phyloP scores from a whole-genome alignment of 1,140 invertebrate species.

The Drosophila fuyamai region DNA sequence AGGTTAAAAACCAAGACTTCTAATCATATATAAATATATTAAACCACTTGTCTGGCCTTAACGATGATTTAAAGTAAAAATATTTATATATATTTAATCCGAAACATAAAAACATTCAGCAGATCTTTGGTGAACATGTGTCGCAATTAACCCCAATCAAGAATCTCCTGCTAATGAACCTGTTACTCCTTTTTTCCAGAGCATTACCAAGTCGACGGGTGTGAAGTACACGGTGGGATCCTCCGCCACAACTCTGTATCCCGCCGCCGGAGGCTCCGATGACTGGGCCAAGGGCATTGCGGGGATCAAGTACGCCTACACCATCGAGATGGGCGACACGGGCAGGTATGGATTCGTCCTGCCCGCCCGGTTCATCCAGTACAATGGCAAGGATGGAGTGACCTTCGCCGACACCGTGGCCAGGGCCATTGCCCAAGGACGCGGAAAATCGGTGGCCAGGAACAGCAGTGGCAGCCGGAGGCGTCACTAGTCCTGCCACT shows the following conservation, averaged over 20 bases:
- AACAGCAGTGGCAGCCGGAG: conserved; percentile 49
- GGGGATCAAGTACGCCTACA: conserved; percentile 94
- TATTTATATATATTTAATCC: too few species aligned
- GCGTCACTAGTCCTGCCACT: conserved; percentile 41
- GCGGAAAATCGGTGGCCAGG: conserved; percentile 50
- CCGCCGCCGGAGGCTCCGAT: conserved; percentile 93
- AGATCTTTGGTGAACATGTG: too few species aligned
- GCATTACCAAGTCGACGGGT: conserved; percentile 88
- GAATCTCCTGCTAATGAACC: background rate
- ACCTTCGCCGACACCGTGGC: conserved; percentile 93
- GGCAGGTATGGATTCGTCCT: conserved; percentile 95
- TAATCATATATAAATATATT: too few species aligned
- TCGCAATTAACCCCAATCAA: background rate
- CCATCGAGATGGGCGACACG: conserved; percentile 94
- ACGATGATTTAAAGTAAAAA: too few species aligned
- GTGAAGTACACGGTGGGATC: conserved; percentile 91
- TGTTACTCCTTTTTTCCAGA: conserved; percentile 76
- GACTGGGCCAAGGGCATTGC: conserved; percentile 95
- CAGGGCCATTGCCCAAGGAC: conserved; percentile 74
- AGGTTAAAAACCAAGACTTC: too few species aligned
- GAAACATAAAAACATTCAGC: too few species aligned
- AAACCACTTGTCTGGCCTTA: too few species aligned
- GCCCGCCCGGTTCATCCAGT: conserved; percentile 92
- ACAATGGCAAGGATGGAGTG: conserved; percentile 93
- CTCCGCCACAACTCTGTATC: conserved; percentile 90